phyloP scores from a whole-genome alignment of 2,113 vertebrate species.

The Damaliscus lunatus region DNA sequence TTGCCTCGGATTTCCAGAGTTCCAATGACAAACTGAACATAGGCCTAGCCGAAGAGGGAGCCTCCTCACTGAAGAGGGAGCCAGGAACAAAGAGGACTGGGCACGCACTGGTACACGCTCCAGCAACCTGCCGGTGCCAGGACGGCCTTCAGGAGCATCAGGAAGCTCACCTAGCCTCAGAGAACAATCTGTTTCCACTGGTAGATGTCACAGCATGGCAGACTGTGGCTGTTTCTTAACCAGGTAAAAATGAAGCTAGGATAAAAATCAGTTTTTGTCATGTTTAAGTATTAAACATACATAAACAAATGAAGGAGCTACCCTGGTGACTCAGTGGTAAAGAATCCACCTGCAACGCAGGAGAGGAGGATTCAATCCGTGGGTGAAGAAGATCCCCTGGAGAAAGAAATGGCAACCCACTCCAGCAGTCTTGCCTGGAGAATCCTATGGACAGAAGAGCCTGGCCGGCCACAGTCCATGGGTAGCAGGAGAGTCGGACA shows the following conservation, averaged over 20 bases:
- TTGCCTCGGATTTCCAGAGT: not conserved
- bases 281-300: not conserved
- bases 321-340: not conserved
- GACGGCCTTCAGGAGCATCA: not conserved
- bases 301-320: not conserved
- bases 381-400: not conserved
- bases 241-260: not conserved
- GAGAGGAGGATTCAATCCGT: not conserved
- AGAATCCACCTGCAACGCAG: not conserved
- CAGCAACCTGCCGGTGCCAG: not conserved
- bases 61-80: not conserved
- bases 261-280: not conserved
- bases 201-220: fast-evolving
- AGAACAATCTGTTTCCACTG: not conserved
- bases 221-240: not conserved
- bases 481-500: not conserved
- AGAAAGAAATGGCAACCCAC: not conserved
- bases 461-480: not conserved
- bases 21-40: not conserved
- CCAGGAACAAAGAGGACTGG: not conserved
- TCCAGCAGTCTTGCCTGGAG: not conserved
- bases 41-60: not conserved
- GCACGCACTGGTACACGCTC: not conserved
- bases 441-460: not conserved
- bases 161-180: not conserved